These are phyloP conservation scores for Lycia hirtaria DNA, from an alignment of 2,888 invertebrate species.

Conservation along the genomic window DNA sequence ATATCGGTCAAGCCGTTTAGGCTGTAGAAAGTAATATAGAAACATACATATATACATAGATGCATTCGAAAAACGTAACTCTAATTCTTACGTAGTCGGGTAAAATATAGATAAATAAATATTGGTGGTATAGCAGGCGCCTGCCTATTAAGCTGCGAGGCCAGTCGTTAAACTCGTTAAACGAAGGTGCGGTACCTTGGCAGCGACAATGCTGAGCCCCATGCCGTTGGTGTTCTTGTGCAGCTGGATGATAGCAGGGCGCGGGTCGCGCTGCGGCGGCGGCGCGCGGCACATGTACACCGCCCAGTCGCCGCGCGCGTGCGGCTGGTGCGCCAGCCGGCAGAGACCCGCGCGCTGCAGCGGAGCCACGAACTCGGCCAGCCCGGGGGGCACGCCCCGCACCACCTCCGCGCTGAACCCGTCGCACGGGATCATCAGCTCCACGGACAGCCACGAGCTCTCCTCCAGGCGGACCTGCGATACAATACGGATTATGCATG, in stretches of 20 bases:
- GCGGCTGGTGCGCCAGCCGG: conserved; percentile 95
- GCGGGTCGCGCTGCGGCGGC: conserved; percentile 87
- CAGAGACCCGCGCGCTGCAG: conserved; percentile 94
- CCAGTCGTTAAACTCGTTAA: too few relatives aligned
- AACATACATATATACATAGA: too few relatives aligned
- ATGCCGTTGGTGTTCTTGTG: conserved; percentile 98
- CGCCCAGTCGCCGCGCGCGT: conserved; percentile 97
- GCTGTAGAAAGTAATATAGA: too few relatives aligned
- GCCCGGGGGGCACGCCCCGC: conserved; percentile 96
- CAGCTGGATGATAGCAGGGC: conserved; percentile 92
- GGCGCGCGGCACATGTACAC: conserved; percentile 93
- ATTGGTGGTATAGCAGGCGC: too few relatives aligned
- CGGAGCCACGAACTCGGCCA: conserved; percentile 94
- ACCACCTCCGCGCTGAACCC: conserved; percentile 99
- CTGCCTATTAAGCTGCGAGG: too few relatives aligned
- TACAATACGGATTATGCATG: too few relatives aligned
- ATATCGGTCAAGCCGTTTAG: too few relatives aligned
- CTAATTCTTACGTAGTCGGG: too few relatives aligned
- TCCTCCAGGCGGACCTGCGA: conserved; percentile 92
- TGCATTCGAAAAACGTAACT: too few relatives aligned
- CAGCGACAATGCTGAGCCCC: conserved; percentile 99
- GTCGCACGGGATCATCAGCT: conserved; percentile 97
- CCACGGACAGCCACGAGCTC: conserved; percentile 95
- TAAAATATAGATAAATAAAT: neutral
- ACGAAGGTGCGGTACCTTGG: too few relatives aligned